These are phyloP conservation scores for Vulpes ferrilata DNA, from an alignment of 2,113 vertebrate species.

Conservation along the genomic window DNA sequence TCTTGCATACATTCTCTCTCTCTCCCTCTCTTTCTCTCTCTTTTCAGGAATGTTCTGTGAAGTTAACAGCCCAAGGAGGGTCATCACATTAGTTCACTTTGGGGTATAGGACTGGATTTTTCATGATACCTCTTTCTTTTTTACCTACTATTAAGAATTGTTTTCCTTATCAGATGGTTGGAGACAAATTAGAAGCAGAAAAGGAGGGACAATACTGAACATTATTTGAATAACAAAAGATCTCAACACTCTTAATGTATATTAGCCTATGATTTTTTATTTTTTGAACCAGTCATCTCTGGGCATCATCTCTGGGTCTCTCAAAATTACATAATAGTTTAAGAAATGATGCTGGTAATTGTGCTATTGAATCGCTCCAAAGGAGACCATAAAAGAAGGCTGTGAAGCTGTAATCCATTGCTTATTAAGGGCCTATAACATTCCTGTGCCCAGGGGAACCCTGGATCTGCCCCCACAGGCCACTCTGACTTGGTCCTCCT, in stretches of 20 bases:
- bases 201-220: background rate
- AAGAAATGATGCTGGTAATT: background rate
- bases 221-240: background rate
- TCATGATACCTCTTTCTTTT: background rate
- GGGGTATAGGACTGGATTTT: background rate
- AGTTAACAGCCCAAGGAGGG: fast-evolving
- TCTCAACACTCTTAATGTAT: background rate
- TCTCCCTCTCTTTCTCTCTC: background rate
- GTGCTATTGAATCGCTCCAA: background rate
- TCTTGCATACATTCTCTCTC: no score
- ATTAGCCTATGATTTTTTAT: background rate
- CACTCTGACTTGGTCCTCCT: no score
- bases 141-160: background rate
- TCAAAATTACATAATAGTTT: background rate
- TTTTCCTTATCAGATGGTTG: background rate
- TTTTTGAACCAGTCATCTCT: background rate
- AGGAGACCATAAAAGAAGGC: background rate
- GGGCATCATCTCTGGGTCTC: background rate
- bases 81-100: background rate
- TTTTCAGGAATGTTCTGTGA: fast-evolving
- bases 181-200: background rate
- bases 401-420: background rate
- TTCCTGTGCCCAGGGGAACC: no score
- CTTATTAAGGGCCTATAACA: background rate
- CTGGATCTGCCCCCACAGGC: background rate